These are phyloP conservation scores for Grapholita molesta DNA, from an alignment of 1,140 invertebrate species.

Conservation along the genomic window DNA sequence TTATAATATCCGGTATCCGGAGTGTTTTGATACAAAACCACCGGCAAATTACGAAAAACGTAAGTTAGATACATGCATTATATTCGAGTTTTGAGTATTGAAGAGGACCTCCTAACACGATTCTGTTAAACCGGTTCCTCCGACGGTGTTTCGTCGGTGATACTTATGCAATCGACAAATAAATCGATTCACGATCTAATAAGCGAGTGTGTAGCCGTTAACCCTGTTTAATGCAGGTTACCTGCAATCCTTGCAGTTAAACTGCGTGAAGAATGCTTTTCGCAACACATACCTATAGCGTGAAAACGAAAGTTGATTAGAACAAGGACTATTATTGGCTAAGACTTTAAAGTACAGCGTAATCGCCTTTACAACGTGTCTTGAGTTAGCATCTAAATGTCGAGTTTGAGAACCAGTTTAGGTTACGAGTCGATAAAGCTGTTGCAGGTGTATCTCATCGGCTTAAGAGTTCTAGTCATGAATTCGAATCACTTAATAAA, in stretches of 20 bases:
- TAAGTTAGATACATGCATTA: neutral
- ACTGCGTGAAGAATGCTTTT: slow-evolving; percentile 2
- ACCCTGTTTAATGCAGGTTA: neutral
- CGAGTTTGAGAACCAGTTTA: slow-evolving; percentile 7
- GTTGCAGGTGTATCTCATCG: neutral
- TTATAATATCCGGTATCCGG: no score
- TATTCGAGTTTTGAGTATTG: slow-evolving; percentile 41
- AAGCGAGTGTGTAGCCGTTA: neutral
- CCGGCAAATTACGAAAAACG: slow-evolving; percentile 1
- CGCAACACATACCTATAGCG: neutral
- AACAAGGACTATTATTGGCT: neutral
- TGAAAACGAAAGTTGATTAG: slow-evolving; percentile 16
- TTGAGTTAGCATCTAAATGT: slow-evolving; percentile 2
- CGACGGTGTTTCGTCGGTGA: slow-evolving; percentile 50
- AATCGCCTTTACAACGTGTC: neutral
- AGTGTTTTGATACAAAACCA: neutral
- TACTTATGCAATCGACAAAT: slow-evolving; percentile 61
- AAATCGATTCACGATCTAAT: slow-evolving; percentile 17
- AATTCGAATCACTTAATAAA: slow-evolving; percentile 9
- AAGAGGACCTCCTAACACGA: slow-evolving; percentile 73
- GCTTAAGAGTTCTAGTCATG: neutral
- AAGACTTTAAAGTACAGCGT: neutral
- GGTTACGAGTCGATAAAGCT: slow-evolving; percentile 1
- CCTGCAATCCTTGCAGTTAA: slow-evolving; percentile 1
- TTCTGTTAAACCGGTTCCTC: slow-evolving; percentile 69